These are phyloP conservation scores for Caenorhabditis japonica DNA, from an alignment of 2,888 invertebrate genomes.

Conservation along the genomic window DNA sequence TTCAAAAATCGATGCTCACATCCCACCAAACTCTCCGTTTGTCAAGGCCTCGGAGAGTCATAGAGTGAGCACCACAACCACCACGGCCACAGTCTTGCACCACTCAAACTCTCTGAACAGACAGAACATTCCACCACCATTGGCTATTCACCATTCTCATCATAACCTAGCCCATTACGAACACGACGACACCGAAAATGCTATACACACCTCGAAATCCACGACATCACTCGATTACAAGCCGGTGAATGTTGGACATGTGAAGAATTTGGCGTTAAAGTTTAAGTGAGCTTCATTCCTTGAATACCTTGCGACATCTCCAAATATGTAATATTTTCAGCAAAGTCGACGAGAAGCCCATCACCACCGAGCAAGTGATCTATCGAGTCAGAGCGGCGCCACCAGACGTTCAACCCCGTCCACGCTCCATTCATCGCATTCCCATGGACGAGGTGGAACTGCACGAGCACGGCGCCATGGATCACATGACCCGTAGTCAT, in stretches of 20 bases:
- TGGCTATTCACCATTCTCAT: conserved; percentile 3
- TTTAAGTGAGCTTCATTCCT: conserved; percentile 23
- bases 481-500: conserved; percentile 38
- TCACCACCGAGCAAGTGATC: conserved; percentile 45
- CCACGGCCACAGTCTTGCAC: conserved; percentile 17
- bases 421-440: conserved; percentile 25
- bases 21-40: conserved; percentile 33
- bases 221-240: conserved; percentile 8
- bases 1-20: conserved; percentile 16
- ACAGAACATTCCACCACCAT: conserved; percentile 40
- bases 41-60: conserved; percentile 7
- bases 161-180: not conserved
- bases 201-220: conserved; percentile 17
- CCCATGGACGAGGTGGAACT: conserved; percentile 52
- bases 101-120: conserved; percentile 44
- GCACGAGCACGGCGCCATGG: conserved; percentile 37
- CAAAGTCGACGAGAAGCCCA: conserved; percentile 43
- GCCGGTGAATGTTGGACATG: conserved; percentile 38
- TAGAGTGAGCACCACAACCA: not conserved
- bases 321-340: conserved; percentile 40
- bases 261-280: conserved; percentile 39
- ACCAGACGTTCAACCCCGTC: conserved; percentile 41
- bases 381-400: conserved; percentile 31
- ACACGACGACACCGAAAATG: conserved; percentile 15
- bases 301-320: too few species aligned